A percentile compares a stretch with the other conserved stretches of the same genome.
These are phyloP conservation scores for Bucco capensis DNA, from an alignment of 2,113 vertebrate genomes.

Conservation along the genomic window DNA sequence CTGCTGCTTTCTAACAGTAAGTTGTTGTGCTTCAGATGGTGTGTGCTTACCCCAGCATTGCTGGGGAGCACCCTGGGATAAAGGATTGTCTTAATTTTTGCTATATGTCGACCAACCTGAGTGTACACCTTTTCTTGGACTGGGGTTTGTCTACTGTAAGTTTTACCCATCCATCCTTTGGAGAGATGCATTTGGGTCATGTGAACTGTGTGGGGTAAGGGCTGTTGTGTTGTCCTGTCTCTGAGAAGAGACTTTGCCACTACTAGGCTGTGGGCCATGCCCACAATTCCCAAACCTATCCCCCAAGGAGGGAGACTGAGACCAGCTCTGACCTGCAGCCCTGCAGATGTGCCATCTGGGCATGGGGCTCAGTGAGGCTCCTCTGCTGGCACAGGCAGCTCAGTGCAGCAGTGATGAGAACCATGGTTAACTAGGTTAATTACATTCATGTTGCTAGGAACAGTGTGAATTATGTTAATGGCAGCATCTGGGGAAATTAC, in stretches of 20 bases:
- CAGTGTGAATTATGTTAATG: slow-evolving; percentile 51
- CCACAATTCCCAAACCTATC: neutral
- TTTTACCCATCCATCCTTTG: accelerated
- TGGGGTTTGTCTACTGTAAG: neutral
- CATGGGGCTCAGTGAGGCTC: neutral
- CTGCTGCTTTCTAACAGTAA: neutral
- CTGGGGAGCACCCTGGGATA: no score
- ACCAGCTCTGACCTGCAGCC: neutral
- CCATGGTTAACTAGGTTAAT: slow-evolving; percentile 39
- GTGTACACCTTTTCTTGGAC: accelerated
- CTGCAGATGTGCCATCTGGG: neutral
- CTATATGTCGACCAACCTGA: accelerated
- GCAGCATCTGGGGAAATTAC: slow-evolving; percentile 60
- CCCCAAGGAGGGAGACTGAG: accelerated
- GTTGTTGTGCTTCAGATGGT: accelerated
- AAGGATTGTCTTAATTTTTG: neutral
- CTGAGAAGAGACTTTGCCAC: neutral
- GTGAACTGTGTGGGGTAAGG: accelerated
- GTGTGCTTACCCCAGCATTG: accelerated
- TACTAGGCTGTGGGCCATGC: accelerated
- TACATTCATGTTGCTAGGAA: slow-evolving; percentile 33
- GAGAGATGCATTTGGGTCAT: accelerated
- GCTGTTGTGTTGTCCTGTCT: neutral
- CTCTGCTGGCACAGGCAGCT: neutral
- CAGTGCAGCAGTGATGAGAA: accelerated